A percentile compares a stretch with the other conserved stretches of the same genome.
Evolutionary conservation across 2,888 invertebrate genomes (phyloP).

Genomic region (Ecdyonurus torrentis): DNA sequence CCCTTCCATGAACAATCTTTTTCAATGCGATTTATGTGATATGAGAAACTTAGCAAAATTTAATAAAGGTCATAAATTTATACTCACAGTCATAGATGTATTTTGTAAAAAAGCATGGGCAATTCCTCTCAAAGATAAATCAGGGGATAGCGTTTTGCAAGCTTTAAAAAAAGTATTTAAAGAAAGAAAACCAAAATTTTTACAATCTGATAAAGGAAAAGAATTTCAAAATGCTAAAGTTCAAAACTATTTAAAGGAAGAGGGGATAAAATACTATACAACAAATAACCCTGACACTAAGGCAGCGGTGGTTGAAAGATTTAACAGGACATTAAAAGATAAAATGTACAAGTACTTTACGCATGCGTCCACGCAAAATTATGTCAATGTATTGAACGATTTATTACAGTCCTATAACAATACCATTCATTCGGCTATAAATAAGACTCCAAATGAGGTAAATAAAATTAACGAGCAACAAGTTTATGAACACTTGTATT

Average conservation of each 20-base stretch:
- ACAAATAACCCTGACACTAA: slow-evolving; percentile 19
- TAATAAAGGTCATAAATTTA: neutral
- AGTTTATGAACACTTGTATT: neutral
- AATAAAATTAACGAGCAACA: neutral
- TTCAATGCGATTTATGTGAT: slow-evolving; percentile 1
- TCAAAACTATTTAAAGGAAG: neutral
- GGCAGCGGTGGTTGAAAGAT: slow-evolving; percentile 19
- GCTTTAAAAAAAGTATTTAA: neutral
- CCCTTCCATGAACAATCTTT: neutral
- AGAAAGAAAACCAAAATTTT: neutral
- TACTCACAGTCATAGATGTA: neutral
- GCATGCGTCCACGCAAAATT: slow-evolving; percentile 15
- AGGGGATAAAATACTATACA: slow-evolving; percentile 15
- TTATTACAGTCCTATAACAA: slow-evolving; percentile 17
- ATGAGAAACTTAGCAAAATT: neutral
- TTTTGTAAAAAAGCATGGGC: slow-evolving; percentile 3
- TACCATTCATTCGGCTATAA: slow-evolving; percentile 11
- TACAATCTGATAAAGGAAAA: neutral
- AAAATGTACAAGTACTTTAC: slow-evolving; percentile 19
- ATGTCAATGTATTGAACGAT: slow-evolving; percentile 16
- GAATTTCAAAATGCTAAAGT: slow-evolving; percentile 12
- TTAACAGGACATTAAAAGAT: slow-evolving; percentile 19
- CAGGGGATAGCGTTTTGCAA: neutral
- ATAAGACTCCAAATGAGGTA: neutral
- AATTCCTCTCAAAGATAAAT: neutral